Conservation (phyloP, 2,888 invertebrate species). For the Mellilla xanthometata region DNA sequence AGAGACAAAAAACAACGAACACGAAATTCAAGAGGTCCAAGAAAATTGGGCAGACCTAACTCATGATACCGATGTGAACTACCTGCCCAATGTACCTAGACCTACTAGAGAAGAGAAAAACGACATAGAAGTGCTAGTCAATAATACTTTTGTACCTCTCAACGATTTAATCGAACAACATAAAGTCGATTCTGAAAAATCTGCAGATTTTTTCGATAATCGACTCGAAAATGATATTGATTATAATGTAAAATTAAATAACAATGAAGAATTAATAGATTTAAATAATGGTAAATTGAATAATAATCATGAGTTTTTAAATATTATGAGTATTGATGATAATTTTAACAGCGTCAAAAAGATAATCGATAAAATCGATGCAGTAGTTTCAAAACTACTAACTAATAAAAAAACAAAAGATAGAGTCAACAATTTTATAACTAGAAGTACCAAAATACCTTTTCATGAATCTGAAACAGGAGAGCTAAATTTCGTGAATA, state of each 20-base stretch:
- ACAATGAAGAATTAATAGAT: conserved; percentile 2
- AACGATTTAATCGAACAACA: conserved; percentile 31
- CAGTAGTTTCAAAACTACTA: conserved; percentile 2
- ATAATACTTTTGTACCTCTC: conserved; percentile 51
- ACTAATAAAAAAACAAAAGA: not conserved
- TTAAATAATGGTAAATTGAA: conserved; percentile 8
- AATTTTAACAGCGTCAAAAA: conserved; percentile 5
- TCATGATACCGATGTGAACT: conserved; percentile 68
- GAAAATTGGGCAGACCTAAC: conserved; percentile 58
- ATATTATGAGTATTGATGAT: conserved; percentile 7
- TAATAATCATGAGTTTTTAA: conserved; percentile 3
- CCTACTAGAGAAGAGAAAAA: conserved; percentile 47
- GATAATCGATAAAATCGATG: conserved; percentile 5
- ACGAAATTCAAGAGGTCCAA: conserved; percentile 25
- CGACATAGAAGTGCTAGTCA: conserved; percentile 52
- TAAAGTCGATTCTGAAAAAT: not conserved
- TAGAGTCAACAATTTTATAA: not conserved
- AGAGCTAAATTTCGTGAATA: too few species aligned
- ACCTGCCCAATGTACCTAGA: conserved; percentile 42
- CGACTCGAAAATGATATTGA: not conserved
- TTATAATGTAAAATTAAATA: conserved; percentile 10
- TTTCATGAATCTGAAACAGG: too few species aligned
- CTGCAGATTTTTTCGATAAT: conserved; percentile 14
- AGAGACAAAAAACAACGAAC: not conserved
- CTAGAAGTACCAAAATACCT: too few species aligned